Base-by-base conservation (phyloP, 1,140 invertebrate species). In the Drosophila kanapiae region DNA sequence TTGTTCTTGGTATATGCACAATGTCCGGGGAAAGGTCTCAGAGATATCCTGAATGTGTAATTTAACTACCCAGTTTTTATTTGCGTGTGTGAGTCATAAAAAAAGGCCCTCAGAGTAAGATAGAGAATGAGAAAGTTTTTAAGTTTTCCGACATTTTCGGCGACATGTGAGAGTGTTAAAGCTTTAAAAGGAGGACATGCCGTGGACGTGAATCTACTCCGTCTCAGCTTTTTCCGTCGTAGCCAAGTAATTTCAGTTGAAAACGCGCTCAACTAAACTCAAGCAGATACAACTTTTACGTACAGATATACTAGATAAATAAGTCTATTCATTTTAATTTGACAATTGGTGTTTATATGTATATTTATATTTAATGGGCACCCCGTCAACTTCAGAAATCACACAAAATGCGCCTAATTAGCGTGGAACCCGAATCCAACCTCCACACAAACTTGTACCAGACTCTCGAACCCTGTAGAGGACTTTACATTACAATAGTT, bases 51-150 rank as follows among this genome's bases (percentile, higher is more conserved):
- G 62, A 75, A 84, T 84, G 80, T 84, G 80, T 84, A 77, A 84
- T 84, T 77, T 80, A 72, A 84, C 72, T 84, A 72, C 77, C 63
- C 78, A 59, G 65, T 84, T 84, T 84, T 84, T 84, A 80, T 87
- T 76, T 79, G 77, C 77, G 57, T 82, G 67, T 78, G 80, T 69
- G 68, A 64, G 14, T 42, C 51, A 64, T 70, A 75, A 64, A 62
- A 62, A 67, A 58, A n/a, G 35, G 48, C 71, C 40, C 40, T 33
- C 3, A 42, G 29, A 59, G 37, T 16, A 4, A 33, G 6, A 29
- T 11, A 57, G n/a, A 6, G 10, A 23, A 5, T 4, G 11, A 29
- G 40, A 47, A 7, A 16, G 9, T 38, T 43, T 27, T 38, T 10
- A 54, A 18, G 35, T 62, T 35, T 42, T 29, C 11, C 13, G 11